Conservation (phyloP, 2,797 vertebrate species). For the Pipistrellus nathusii region DNA sequence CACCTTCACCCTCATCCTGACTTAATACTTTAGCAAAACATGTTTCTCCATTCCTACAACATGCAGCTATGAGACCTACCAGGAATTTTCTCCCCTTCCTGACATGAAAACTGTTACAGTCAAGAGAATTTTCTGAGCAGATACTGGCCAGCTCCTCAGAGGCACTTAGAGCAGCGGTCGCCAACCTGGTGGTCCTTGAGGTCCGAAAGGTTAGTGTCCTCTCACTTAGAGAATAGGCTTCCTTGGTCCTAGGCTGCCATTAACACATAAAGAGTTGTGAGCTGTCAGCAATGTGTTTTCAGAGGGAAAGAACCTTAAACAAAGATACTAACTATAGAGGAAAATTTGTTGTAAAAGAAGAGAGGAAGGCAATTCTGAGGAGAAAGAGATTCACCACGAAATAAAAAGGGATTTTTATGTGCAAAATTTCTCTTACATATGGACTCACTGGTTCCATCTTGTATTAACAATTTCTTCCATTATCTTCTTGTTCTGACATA, state of each 20-base stretch:
- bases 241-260: slow-evolving; percentile 67
- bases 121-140: slow-evolving; percentile 80
- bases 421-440: slow-evolving; percentile 68
- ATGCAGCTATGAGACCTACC: slow-evolving; percentile 42
- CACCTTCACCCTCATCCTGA: neutral
- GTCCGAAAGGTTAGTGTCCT: too few relatives aligned
- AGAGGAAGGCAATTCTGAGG: slow-evolving; percentile 37
- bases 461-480: slow-evolving; percentile 85
- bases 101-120: slow-evolving; percentile 71
- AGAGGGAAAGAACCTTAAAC: slow-evolving; percentile 11
- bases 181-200: too few relatives aligned
- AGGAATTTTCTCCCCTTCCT: slow-evolving; percentile 71
- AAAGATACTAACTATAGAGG: slow-evolving; percentile 5
- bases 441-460: slow-evolving; percentile 79
- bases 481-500: slow-evolving; percentile 86
- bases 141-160: slow-evolving; percentile 76
- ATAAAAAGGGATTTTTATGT: slow-evolving; percentile 67
- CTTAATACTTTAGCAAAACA: neutral
- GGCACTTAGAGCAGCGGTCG: neutral
- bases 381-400: slow-evolving; percentile 59
- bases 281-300: slow-evolving; percentile 67
- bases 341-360: slow-evolving; percentile 7
- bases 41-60: slow-evolving; percentile 75
- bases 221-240: slow-evolving; percentile 55
- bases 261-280: slow-evolving; percentile 65